Conservation (phyloP, 92 coral and sea anemone species). For the Heteractis magnifica region DNA sequence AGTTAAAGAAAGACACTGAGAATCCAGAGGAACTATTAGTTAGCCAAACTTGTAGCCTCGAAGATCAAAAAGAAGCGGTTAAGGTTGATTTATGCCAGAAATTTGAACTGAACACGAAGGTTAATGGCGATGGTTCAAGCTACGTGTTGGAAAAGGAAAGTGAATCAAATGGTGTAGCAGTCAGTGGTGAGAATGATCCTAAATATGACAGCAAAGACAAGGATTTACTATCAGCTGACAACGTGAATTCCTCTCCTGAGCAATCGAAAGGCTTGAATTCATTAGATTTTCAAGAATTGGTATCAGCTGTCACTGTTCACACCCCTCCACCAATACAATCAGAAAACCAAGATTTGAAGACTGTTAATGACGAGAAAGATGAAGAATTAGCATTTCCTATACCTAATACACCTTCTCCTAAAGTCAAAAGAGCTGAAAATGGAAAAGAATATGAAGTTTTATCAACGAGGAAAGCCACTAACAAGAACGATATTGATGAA, state of each 20-base stretch:
- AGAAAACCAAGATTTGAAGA: not conserved
- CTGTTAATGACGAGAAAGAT: not conserved
- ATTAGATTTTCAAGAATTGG: not conserved
- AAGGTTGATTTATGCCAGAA: not conserved
- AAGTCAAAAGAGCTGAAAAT: not conserved
- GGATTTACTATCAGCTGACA: not conserved
- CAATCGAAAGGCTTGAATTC: not conserved
- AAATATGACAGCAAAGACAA: not conserved
- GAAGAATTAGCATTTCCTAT: constrained; percentile 22
- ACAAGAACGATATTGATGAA: not conserved
- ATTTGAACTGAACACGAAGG: not conserved
- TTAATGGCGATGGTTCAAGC: not conserved
- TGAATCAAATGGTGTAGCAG: not conserved
- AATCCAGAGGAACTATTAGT: not conserved
- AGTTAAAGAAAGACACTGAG: not conserved
- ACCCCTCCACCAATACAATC: not conserved
- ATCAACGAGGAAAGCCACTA: not conserved
- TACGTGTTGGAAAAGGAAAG: not conserved
- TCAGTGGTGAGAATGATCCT: not conserved
- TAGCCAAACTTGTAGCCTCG: not conserved
- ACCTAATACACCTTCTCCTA: constrained; percentile 11
- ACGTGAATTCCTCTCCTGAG: not conserved
- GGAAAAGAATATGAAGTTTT: not conserved
- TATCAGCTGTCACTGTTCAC: not conserved
- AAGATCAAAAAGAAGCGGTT: not conserved